Evolutionary conservation across 2,113 vertebrate species (phyloP), one percentile per base, ranked within the genome.

Genomic region (Melanerpes formicivorus): DNA sequence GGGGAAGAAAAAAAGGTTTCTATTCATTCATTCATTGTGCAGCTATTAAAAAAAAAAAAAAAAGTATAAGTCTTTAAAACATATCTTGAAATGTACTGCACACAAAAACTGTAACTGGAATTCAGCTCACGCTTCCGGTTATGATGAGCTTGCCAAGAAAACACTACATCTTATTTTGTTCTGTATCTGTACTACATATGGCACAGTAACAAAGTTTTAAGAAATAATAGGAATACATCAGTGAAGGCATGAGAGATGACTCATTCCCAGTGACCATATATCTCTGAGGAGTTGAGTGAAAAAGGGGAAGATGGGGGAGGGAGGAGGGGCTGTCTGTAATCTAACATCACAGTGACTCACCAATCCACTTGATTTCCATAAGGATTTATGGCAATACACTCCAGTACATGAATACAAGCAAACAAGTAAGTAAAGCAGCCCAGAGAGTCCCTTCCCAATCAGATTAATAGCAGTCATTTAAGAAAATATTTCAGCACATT

Each of bases 281-380:
- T 10, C 69, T 75, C 50, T 48, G 32, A 89, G 67, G 69, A 65
- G 14, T 0, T 93, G 59, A 79, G 55, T 63, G 78, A 85, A 3
- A 80, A 8, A 40, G 19, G 18, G 50, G 46, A 10, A 52, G 11
- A 52, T 23, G 50, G 10, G 12, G 22, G 22, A 52, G 50, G 50
- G 23, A 52, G 50, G 50, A 52, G 50, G 50, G 50, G 11, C 23
- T 52, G 63, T 82, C 60, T 55, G 29, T 15, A 77, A 48, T 16
- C 73, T 54, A 83, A 48, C 79, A 66, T 17, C 44, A 46, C 64
- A 77, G 46, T 94, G 96, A 96, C 73, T 97, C 90, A 96, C 52
- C 26, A 80, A 89, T 34, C 21, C 84, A 87, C 40, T 93, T 72
- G 67, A 72, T n/a, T 91, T 42, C 73, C 87, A 13, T 46, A 72